Evolutionary conservation across 2,797 vertebrate genomes (phyloP).

Genomic region (Buceros bicornis): DNA sequence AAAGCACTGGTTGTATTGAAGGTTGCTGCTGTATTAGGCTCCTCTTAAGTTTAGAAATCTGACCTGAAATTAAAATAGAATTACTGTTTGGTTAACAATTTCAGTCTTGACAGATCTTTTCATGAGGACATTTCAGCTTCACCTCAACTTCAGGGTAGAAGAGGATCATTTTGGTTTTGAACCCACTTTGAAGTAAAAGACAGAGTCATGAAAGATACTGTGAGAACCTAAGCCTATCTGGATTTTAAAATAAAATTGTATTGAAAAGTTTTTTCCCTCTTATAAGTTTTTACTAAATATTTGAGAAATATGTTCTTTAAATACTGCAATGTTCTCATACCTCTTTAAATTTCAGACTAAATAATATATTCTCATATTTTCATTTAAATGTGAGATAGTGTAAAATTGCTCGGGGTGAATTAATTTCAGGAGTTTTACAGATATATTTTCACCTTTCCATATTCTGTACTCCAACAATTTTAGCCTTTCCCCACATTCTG

Average conservation of each 20-base stretch:
- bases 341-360: not conserved
- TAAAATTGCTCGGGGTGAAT: not conserved
- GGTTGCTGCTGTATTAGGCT: not conserved
- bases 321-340: not conserved
- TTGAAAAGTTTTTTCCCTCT: not conserved
- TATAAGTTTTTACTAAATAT: not conserved
- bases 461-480: not conserved
- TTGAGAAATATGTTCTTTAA: not conserved
- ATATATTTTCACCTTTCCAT: not conserved
- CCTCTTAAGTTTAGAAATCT: not conserved
- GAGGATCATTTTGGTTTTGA: not conserved
- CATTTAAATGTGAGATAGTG: not conserved
- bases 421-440: not conserved
- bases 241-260: not conserved
- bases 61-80: slow-evolving; percentile 3
- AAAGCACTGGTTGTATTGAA: not conserved
- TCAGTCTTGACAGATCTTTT: not conserved
- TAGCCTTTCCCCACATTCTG: not conserved
- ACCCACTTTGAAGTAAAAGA: not conserved
- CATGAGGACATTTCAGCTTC: not conserved
- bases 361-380: not conserved
- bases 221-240: not conserved
- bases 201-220: not conserved
- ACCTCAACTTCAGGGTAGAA: not conserved
- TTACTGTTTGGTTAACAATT: not conserved